phyloP scores from a whole-genome alignment of 2,113 vertebrate genomes.

The Ammospiza caudacuta region DNA sequence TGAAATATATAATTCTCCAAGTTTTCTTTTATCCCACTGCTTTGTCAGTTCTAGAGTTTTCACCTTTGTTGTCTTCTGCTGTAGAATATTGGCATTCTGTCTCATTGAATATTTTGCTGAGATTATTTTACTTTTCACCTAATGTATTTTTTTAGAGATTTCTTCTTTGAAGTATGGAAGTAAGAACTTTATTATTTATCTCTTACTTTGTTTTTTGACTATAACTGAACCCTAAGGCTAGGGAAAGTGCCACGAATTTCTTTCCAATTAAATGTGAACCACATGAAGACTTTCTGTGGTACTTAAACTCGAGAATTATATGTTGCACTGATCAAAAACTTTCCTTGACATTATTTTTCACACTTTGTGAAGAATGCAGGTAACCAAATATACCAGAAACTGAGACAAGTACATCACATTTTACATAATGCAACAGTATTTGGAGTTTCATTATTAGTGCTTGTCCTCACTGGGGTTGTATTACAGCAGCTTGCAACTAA shows the following conservation, averaged over 20 bases:
- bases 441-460: neutral
- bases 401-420: neutral
- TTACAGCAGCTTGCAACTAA: neutral
- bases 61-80: neutral
- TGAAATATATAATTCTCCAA: neutral
- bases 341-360: neutral
- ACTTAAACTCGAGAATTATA: neutral
- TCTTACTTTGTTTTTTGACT: slow-evolving; percentile 1
- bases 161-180: neutral
- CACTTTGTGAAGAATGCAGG: neutral
- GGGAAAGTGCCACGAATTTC: neutral
- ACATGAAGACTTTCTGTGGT: neutral
- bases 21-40: neutral
- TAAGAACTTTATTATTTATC: neutral
- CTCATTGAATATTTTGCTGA: neutral
- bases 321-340: neutral
- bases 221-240: neutral
- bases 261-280: slow-evolving; percentile 28
- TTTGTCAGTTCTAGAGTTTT: neutral
- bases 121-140: neutral
- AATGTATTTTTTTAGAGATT: neutral
- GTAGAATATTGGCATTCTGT: neutral
- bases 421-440: neutral
- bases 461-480: neutral
- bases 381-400: neutral